These are phyloP conservation scores for Caradrina kadenii DNA, from an alignment of 2,888 invertebrate species.

Conservation along the genomic window DNA sequence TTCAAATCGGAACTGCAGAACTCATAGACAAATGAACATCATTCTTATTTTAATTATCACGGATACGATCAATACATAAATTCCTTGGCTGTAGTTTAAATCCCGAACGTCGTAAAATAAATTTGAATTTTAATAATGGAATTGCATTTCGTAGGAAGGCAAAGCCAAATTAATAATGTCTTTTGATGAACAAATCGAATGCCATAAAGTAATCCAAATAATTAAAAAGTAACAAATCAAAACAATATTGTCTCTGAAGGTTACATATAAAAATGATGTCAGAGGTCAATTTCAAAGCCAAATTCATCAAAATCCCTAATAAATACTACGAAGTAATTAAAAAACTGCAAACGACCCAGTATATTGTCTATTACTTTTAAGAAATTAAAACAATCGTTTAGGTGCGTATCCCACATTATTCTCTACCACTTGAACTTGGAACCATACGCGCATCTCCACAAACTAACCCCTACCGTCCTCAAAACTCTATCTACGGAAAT, in stretches of 20 bases:
- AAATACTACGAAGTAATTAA: slow-evolving; percentile 12
- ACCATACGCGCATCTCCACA: slow-evolving; percentile 73
- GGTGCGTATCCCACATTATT: slow-evolving; percentile 66
- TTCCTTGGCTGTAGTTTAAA: not conserved
- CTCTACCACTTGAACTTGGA: slow-evolving; percentile 75
- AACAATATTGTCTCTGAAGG: slow-evolving; percentile 39
- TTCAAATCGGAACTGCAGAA: not conserved
- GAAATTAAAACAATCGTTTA: slow-evolving; percentile 73
- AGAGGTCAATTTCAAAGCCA: slow-evolving; percentile 44
- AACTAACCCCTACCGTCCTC: slow-evolving; percentile 35
- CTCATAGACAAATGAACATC: slow-evolving; percentile 2
- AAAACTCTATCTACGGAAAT: slow-evolving; percentile 14
- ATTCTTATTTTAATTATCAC: not conserved
- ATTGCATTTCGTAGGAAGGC: not conserved
- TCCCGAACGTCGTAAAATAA: not conserved
- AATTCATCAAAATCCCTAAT: slow-evolving; percentile 26
- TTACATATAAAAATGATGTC: not conserved
- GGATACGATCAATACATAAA: not conserved
- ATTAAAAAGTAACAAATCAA: slow-evolving; percentile 8
- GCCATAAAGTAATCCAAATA: not conserved
- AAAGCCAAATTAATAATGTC: not conserved
- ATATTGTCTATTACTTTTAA: slow-evolving; percentile 52
- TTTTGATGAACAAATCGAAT: not conserved
- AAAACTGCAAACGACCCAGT: slow-evolving; percentile 22
- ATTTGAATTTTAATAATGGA: not conserved